phyloP scores from a whole-genome alignment of 2,797 vertebrate genomes.

The Poeciliopsis infans region DNA sequence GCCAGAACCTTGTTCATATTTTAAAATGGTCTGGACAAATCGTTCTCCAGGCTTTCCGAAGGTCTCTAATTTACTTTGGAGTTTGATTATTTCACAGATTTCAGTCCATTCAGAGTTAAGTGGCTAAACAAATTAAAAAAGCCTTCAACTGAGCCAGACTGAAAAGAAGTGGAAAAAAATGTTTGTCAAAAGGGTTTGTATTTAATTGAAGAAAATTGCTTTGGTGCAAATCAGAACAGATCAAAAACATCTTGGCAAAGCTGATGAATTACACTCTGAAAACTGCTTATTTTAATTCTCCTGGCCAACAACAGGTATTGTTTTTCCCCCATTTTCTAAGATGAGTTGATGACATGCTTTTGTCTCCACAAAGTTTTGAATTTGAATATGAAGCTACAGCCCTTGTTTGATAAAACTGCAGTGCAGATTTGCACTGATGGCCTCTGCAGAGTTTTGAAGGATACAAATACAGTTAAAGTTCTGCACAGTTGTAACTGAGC shows the following conservation, averaged over 20 bases:
- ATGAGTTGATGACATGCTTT: background rate
- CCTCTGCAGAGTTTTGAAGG: background rate
- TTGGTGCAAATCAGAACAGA: background rate
- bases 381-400: background rate
- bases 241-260: background rate
- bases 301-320: background rate
- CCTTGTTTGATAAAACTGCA: background rate
- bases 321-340: background rate
- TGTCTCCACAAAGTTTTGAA: background rate
- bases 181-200: background rate
- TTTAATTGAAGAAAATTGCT: background rate
- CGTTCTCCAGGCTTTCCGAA: background rate
- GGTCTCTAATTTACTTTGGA: background rate
- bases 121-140: background rate
- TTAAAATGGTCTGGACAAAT: background rate
- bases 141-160: background rate
- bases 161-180: background rate
- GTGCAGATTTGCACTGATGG: background rate
- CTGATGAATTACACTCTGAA: background rate
- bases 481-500: background rate
- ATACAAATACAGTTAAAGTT: conserved; percentile 1
- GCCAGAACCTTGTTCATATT: background rate
- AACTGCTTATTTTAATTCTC: background rate
- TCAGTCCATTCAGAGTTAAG: background rate
- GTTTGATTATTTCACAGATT: background rate